Conservation (phyloP, 2,888 invertebrate species). For the Sminthurides aquaticus region DNA sequence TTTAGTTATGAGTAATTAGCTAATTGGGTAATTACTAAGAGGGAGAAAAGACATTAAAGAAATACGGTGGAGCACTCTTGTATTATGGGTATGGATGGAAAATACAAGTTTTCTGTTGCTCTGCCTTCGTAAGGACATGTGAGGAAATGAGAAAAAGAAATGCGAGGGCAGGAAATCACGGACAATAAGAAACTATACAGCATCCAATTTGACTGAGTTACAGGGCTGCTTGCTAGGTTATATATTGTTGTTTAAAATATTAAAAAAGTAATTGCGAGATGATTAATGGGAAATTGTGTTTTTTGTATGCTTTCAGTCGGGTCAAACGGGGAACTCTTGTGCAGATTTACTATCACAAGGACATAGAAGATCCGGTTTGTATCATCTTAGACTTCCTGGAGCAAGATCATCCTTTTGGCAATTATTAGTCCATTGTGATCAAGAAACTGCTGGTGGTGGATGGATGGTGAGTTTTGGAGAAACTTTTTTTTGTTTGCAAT, state of each 20-base stretch:
- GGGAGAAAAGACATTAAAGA: too few species aligned
- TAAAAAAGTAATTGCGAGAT: not conserved
- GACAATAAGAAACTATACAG: too few species aligned
- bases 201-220: too few species aligned
- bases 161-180: too few species aligned
- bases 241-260: too few species aligned
- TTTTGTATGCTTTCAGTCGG: constrained; percentile 30
- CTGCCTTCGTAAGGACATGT: too few species aligned
- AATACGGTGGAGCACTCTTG: too few species aligned
- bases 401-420: constrained; percentile 76
- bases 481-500: too few species aligned
- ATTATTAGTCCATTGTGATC: constrained; percentile 82
- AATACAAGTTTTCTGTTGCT: too few species aligned
- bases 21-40: not conserved
- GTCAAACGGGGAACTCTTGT: constrained; percentile 68
- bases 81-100: too few species aligned
- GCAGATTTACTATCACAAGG: constrained; percentile 76
- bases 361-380: constrained; percentile 78
- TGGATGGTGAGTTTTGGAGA: constrained; percentile 77
- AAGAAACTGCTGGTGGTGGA: constrained; percentile 79
- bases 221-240: too few species aligned
- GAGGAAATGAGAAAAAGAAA: too few species aligned
- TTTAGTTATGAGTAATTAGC: not conserved
- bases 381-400: constrained; percentile 80
- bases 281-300: not conserved